phyloP scores from a whole-genome alignment of 2,888 invertebrate species.

The Drosophila mulleri region DNA sequence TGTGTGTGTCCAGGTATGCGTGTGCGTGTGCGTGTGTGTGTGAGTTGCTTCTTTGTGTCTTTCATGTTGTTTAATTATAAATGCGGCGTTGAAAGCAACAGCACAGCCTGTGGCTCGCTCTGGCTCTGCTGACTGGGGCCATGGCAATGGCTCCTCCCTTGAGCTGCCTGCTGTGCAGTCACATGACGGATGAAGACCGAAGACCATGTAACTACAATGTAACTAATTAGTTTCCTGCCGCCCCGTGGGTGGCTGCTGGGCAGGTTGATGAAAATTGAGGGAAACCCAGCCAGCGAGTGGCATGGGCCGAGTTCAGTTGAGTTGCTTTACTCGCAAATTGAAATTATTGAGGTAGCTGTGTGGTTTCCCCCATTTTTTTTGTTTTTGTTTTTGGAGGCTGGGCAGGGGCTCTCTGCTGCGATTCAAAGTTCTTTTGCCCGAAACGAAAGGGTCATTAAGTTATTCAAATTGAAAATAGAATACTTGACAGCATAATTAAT shows the following conservation, averaged over 20 bases:
- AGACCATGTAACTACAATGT: constrained; percentile 67
- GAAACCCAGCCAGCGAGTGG: background rate
- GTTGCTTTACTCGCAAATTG: constrained; percentile 45
- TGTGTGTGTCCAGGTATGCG: constrained; percentile 40
- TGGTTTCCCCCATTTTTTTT: constrained; percentile 30
- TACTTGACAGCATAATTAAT: background rate
- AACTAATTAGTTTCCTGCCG: constrained; percentile 69
- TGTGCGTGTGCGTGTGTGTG: constrained; percentile 36
- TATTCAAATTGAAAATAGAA: background rate
- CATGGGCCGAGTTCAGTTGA: background rate
- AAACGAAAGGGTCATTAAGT: constrained; percentile 14
- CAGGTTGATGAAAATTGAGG: constrained; percentile 9
- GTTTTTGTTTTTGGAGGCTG: no score
- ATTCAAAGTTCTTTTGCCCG: background rate
- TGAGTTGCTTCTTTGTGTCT: constrained; percentile 74
- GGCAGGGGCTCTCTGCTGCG: background rate
- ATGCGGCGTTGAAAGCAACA: constrained; percentile 74
- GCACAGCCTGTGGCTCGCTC: constrained; percentile 18
- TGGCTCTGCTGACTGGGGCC: background rate
- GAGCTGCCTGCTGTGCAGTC: constrained; percentile 33
- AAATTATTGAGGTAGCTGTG: constrained; percentile 75
- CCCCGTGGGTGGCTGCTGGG: constrained; percentile 15
- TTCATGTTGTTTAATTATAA: constrained; percentile 82
- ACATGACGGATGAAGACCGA: constrained; percentile 76
- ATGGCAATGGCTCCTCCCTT: constrained; percentile 1